phyloP scores from a whole-genome alignment of 2,113 vertebrate genomes.

The Dasyurus viverrinus region DNA sequence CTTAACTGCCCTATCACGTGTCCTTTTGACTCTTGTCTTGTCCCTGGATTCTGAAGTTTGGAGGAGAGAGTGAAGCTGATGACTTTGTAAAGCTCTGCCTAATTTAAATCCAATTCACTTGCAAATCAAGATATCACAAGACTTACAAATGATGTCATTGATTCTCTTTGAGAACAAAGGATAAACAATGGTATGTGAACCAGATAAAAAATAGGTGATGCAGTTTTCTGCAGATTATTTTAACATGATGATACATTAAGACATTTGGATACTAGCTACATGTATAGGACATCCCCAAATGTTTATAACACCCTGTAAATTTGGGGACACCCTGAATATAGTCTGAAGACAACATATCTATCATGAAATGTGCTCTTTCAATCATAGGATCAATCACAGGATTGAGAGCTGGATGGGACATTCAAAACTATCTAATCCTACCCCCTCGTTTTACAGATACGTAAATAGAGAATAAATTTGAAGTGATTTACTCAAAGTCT shows the following conservation, averaged over 20 bases:
- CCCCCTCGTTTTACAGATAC: background rate
- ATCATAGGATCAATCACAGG: background rate
- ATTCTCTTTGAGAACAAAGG: background rate
- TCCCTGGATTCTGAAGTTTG: background rate
- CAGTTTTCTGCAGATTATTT: background rate
- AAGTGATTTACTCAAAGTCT: background rate
- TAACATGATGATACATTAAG: background rate
- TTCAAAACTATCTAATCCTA: background rate
- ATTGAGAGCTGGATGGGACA: background rate
- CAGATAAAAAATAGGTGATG: background rate
- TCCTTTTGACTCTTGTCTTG: background rate
- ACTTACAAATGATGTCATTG: background rate
- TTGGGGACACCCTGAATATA: background rate
- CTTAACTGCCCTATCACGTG: background rate
- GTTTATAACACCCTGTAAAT: background rate
- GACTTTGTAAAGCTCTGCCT: background rate
- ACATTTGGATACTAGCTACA: background rate
- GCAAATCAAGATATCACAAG: background rate
- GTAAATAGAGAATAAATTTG: background rate
- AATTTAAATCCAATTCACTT: background rate
- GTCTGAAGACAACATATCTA: background rate
- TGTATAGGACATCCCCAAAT: background rate
- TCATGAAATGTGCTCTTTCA: background rate
- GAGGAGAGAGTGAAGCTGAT: background rate
- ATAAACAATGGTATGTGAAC: background rate